Evolutionary conservation across 2,888 invertebrate genomes (phyloP).

Genomic region (Caenorhabditis virilis): DNA sequence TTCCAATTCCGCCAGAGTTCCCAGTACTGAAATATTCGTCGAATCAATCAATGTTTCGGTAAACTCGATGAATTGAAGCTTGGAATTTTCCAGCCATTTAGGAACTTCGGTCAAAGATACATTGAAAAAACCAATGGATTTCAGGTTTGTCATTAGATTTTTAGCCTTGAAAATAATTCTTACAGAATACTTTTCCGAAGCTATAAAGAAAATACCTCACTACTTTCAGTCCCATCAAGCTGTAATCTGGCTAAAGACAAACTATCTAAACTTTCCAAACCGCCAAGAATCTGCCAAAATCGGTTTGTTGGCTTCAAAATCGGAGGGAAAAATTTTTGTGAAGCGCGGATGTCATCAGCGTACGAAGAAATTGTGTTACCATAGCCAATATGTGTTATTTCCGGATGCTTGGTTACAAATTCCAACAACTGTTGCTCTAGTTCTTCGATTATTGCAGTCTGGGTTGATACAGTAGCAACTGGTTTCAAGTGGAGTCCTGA

Average conservation of each 20-base stretch:
- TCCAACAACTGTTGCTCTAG: constrained; percentile 8
- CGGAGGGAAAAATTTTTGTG: too few relatives aligned
- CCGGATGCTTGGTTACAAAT: constrained; percentile 10
- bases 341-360: too few relatives aligned
- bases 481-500: constrained; percentile 13
- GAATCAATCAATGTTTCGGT: constrained; percentile 6
- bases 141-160: constrained; percentile 8
- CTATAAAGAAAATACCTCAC: too few relatives aligned
- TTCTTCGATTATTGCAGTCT: constrained; percentile 6
- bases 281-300: constrained; percentile 9
- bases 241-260: constrained; percentile 8
- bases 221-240: too few relatives aligned
- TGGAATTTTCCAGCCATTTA: constrained; percentile 12
- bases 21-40: constrained; percentile 3
- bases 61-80: constrained; percentile 27
- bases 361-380: constrained; percentile 11
- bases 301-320: constrained; percentile 6
- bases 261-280: constrained; percentile 9
- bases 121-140: constrained; percentile 18
- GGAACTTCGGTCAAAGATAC: constrained; percentile 11
- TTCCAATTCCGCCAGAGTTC: constrained; percentile 14
- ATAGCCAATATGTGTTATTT: constrained; percentile 21
- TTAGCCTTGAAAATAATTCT: constrained; percentile 16
- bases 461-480: constrained; percentile 3
- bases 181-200: too few relatives aligned